Base-by-base conservation (phyloP, 2,797 vertebrate species). In the Thaleichthys pacificus region DNA sequence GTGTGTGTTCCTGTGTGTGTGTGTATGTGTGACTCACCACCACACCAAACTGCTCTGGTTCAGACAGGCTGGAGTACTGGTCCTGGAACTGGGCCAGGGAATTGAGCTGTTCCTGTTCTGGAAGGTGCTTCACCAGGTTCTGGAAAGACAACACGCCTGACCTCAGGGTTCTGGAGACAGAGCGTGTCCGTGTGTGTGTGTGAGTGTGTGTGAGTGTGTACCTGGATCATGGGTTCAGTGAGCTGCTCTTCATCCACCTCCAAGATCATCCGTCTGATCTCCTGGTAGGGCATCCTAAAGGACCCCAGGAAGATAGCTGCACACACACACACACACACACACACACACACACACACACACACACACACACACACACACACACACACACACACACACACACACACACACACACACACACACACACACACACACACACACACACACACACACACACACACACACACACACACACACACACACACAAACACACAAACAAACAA, bases 111-210 rank as follows among this genome's bases (percentile, higher is more conserved):
- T 96, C 94, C 91, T 96, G 95, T 80, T 97, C 96, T 42, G 97
- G 97, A 70, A 99, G 94, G 77, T 98, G 94, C 63, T 98, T 99
- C 85, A 98, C 94, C 88, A 99, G 95, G 88, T 97, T 98, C 97
- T 99, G 84, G 22, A 81, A 86, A 79, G 51, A 79, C 78, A 76
- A 78, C 49, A 51, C 49, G 19, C 17, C 15, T 8, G 35, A 0
- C 3, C 17, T 63, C 28, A 63, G 17, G 28, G 17, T 11, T 63
- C 61, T 63, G 61, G 32, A 35, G 15, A 19, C 62, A 11, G 62
- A 17, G 14, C 2, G 62, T 9, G 17, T 38, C 30, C 3, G 14
- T 64, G 62, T 9, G 57, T 60, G 57, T 12, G 22, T 60, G 1
- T 12, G 22, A 26, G 1, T 60, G n/a, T 60, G 57, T 60, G 57